Base-by-base conservation (phyloP, 1,140 invertebrate genomes). In the Pararge aegeria region DNA sequence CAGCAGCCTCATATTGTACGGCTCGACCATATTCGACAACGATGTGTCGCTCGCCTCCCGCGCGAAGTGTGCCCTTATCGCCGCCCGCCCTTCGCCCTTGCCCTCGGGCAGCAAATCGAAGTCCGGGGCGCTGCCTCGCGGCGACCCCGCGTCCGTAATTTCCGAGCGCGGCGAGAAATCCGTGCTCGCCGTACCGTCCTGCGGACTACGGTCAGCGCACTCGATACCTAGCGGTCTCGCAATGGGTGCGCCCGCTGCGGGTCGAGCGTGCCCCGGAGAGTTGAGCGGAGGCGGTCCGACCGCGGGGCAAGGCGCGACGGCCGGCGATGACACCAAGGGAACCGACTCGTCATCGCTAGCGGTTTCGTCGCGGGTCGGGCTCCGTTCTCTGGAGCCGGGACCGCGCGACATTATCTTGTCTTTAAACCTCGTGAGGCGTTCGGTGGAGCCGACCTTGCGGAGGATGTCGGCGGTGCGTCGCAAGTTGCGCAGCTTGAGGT, bases 341-440 rank as follows among this genome's bases (percentile, higher is more conserved):
- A 92, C 93, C 0, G 92, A 93, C 70, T 94, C 93, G 66, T 93
- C 93, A 66, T 93, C 93, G 71, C 90, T 92, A n/a, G 83, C 49
- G 42, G 75, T 68, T 29, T 77, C 75, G 20, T 84, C 59, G 55
- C 75, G 61, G 51, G 77, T 42, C 62, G 77, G 55, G 61, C 79
- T 66, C 34, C 70, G 61, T 10, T 86, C 81, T 24, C 81, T 79
- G 15, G 81, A 78, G 16, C 75, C 61, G 60, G 64, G 40, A 13
- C 75, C 79, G 64, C 79, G 77, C n/a, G 78, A 68, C 65, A 82
- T 68, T 30, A 90, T 77, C 70, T 78, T 83, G 52, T 90, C 88
- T 55, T 78, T 82, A 42, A 90, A 62, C 1, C 83, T 71, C 48
- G 80, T 68, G 16, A 90, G 75, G 1, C 78, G 65, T 66, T 90